Evolutionary conservation across 2,888 invertebrate genomes (phyloP), one percentile per base, ranked within the genome.

Genomic region (Tipula unca): DNA sequence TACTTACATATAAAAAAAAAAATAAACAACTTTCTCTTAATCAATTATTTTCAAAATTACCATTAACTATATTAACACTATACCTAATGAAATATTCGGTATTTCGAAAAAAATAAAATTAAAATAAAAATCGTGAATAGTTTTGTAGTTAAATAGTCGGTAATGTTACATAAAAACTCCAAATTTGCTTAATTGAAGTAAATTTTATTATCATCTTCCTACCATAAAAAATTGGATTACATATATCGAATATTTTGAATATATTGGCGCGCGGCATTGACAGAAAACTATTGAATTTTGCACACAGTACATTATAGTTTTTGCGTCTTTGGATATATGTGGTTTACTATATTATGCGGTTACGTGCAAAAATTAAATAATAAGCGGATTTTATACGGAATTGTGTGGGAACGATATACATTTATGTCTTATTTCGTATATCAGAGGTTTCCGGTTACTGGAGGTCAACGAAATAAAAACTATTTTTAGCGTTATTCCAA

Each of bases 11-110:
- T 8, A 1, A 54, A 13, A 69, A 10, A 69, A 3, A 69, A 20
- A 69, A 69, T 69, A 69, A 69, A 69, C 69, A 69, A 69, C 69
- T 69, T 69, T 69, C 69, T 69, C 69, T 69, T 69, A 69, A 69
- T 69, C 69, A 69, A 69, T 69, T 69, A 69, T 69, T 69, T 69
- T 69, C 3, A 20, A 69, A 69, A 69, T 25, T 69, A 69, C 69
- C 69, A 69, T 69, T 69, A 69, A 69, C 69, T 69, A 10, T 69
- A 69, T 69, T 69, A 69, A 69, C 69, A 69, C 69, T 69, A 39
- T 39, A 69, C 25, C 20, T 69, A 69, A 25, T 25, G 69, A 69
- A 69, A 69, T 25, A 48, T 17, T 48, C 48, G 48, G 48, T 17
- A 69, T 69, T 39, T 39, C 13, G 10, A 39, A 39, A 13, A 39